Base-by-base conservation (phyloP, 2,113 vertebrate genomes). In the Nyctibius bracteatus region DNA sequence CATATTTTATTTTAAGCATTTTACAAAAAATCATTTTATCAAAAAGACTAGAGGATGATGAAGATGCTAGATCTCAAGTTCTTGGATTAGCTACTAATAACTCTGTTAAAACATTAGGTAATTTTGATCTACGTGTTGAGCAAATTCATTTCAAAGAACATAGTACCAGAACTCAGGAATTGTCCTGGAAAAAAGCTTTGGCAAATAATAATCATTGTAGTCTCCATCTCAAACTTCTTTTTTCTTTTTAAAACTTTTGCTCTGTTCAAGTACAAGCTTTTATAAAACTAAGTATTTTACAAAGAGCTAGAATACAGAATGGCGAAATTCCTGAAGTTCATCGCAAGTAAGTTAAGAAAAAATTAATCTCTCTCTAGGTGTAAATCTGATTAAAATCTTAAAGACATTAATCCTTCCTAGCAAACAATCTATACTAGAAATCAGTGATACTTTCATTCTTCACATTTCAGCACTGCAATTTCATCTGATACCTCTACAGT, bases 281-380 rank as follows among this genome's bases (percentile, higher is more conserved):
- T 55, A 25, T 47, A 88, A 46, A 82, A 65, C 14, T 10, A 61
- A 75, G 8, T n/a, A 46, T 43, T 88, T 44, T 71, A 27, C 58
- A 83, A 77, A 30, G 46, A 52, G 14, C 71, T 0, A 71, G 24
- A 78, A 77, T 13, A 39, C 3, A 77, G 23, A 81, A 63, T 2
- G 1, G 21, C 21, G 83, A 81, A 62, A 67, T 22, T 63, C 3
- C 39, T 28, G 3, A 54, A 51, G 20, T 35, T 71, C 15, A 49
- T 44, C 0, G 1, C 18, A 62, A 61, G 5, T 44, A 27, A 51
- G 7, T n/a, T 9, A 1, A n/a, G 7, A 19, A 58, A 75, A 63
- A 72, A 20, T 1, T 8, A 3, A 1, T 21, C 1, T 14, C 14
- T 57, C 27, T 61, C 49, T 63, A 71, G 3, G 21, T 31, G 4